Conservation (phyloP, 2,113 vertebrate genomes). For the Coreoperca whiteheadi region DNA sequence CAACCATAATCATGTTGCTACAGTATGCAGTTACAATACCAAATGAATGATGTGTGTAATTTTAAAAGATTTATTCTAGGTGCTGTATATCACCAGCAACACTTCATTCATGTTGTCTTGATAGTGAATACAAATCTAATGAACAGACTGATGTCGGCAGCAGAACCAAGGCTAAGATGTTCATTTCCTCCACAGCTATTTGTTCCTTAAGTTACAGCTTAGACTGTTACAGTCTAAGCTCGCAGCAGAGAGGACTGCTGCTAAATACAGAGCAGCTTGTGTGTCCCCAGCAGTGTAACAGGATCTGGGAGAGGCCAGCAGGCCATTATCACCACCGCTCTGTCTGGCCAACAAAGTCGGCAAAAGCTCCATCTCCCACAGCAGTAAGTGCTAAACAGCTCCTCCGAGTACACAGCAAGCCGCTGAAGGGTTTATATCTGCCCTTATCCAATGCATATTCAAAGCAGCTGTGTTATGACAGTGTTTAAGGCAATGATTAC, state of each 20-base stretch:
- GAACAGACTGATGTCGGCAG: background rate
- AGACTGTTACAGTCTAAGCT: conserved; percentile 59
- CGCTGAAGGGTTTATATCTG: conserved; percentile 11
- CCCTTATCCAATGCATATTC: conserved; percentile 21
- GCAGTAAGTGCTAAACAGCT: conserved; percentile 53
- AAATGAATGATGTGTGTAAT: conserved; percentile 5
- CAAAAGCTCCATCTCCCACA: conserved; percentile 52
- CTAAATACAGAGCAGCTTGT: conserved; percentile 76
- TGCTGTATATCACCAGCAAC: background rate
- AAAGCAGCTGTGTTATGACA: conserved; percentile 32
- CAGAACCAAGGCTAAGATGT: conserved; percentile 1
- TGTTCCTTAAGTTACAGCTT: conserved; percentile 37
- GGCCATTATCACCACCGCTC: conserved; percentile 68
- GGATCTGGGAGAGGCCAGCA: conserved; percentile 75
- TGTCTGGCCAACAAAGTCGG: conserved; percentile 60
- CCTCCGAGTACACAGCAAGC: conserved; percentile 33
- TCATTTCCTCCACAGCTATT: conserved; percentile 34
- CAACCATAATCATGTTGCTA: background rate
- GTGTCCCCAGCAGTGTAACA: conserved; percentile 79
- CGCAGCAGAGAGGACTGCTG: conserved; percentile 51
- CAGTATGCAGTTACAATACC: background rate
- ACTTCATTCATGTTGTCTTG: background rate
- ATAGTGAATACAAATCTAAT: conserved; percentile 2
- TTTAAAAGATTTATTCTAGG: background rate
- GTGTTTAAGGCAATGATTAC: conserved; percentile 24